Evolutionary conservation across 2,113 vertebrate species (phyloP).

Genomic region (Illadopsis cleaveri): DNA sequence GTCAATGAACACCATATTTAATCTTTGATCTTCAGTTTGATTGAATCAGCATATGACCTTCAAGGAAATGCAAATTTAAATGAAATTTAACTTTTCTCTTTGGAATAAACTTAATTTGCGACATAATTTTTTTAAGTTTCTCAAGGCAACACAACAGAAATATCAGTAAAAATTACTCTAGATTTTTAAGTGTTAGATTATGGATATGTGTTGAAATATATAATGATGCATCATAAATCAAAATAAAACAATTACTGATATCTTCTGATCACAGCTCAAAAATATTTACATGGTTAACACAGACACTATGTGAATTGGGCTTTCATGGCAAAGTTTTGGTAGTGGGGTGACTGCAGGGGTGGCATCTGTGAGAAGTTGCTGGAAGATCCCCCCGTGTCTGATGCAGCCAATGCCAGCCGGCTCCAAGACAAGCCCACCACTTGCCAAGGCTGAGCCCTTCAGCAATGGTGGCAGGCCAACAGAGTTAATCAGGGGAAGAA

Average conservation of each 20-base stretch:
- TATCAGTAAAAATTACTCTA: neutral
- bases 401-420: accelerated
- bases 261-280: neutral
- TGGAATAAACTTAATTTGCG: neutral
- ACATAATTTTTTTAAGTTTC: neutral
- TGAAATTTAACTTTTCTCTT: neutral
- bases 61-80: neutral
- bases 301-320: neutral
- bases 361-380: neutral
- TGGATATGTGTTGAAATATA: neutral
- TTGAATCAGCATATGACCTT: neutral
- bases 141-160: neutral
- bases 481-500: too few species aligned
- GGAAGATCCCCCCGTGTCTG: accelerated
- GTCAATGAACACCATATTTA: neutral
- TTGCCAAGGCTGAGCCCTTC: neutral
- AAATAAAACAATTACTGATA: neutral
- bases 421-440: accelerated
- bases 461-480: neutral
- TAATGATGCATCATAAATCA: neutral
- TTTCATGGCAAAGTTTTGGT: neutral
- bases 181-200: neutral
- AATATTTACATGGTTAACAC: neutral
- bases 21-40: neutral
- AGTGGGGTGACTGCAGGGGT: accelerated